Evolutionary conservation across 1,140 invertebrate genomes (phyloP), one percentile per base, ranked within the genome.

Genomic region (Zophobas morio): DNA sequence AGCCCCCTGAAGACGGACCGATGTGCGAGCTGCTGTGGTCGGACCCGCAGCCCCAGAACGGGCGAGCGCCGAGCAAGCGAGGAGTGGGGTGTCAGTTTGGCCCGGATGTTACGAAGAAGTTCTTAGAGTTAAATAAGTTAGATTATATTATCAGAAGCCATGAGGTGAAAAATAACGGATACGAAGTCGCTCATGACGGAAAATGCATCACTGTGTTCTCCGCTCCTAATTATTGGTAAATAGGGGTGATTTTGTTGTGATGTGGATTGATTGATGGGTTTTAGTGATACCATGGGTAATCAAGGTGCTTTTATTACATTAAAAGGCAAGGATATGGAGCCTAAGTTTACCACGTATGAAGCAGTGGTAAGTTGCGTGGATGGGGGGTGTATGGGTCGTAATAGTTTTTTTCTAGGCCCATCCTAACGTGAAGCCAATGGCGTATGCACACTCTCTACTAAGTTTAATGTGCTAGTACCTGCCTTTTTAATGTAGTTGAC

Each of bases 11-110:
- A 82, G 95, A 97, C 84, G 97, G 96, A 90, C 86, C 87, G 20
- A 99, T 99, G 98, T 99, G 97, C 86, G 98, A 99, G 86, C 87
- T 99, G 63, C 88, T 99, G 4, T 99, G 98, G 98, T 99, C 97
- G 0, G 99, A 99, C 89, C 99, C 99, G 0, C 98, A 99, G 86
- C 92, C 93, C 4, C 92, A 94, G 86, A 83, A 85, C 56, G 99
- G 98, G 0, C 88, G 96, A 46, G 92, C 96, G 0, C 94, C 96
- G 0, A 99, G 97, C 79, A 99, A 99, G 88, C 91, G 99, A 76
- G 99, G 99, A 1, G 97, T 99, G 2, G 98, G 98, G 33, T 94
- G 98, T 81, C 98, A 99, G 87, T 99, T 99, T 89, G 99, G 99
- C 3, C 98, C 99, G 0, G 98, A 99, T 87, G 94, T 99, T 0